A percentile compares a stretch with the other conserved stretches of the same genome.
Conservation (phyloP, 2,113 vertebrate genomes). For the Microtus montanus region DNA sequence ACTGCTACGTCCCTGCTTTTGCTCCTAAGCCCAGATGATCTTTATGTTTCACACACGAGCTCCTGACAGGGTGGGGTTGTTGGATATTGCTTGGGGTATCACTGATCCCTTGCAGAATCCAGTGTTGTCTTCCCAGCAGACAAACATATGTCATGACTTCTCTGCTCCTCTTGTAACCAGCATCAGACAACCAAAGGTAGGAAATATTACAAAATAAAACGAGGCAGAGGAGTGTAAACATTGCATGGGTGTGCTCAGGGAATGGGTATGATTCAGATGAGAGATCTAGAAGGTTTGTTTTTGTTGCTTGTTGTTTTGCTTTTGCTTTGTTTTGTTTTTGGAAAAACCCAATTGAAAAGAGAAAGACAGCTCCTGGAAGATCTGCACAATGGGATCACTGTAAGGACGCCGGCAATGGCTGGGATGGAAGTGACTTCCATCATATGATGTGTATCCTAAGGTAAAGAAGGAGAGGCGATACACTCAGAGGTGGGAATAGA, state of each 20-base stretch:
- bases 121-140: neutral
- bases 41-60: neutral
- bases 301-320: neutral
- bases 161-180: neutral
- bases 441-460: accelerated
- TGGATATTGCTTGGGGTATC: neutral
- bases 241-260: too few species aligned
- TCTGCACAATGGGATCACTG: too few species aligned
- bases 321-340: neutral
- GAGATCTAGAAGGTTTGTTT: neutral
- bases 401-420: neutral
- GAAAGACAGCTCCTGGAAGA: neutral
- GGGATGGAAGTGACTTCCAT: too few species aligned
- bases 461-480: neutral
- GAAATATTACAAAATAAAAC: neutral
- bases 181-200: neutral
- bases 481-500: neutral
- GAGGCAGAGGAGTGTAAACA: accelerated
- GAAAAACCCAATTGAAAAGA: neutral
- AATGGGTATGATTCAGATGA: accelerated
- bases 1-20: neutral
- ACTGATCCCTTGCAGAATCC: neutral
- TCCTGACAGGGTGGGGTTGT: neutral
- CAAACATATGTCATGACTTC: neutral
- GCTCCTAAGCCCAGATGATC: neutral